Base-by-base conservation (phyloP, 2,888 invertebrate species). In the Tetanocera ferruginea region DNA sequence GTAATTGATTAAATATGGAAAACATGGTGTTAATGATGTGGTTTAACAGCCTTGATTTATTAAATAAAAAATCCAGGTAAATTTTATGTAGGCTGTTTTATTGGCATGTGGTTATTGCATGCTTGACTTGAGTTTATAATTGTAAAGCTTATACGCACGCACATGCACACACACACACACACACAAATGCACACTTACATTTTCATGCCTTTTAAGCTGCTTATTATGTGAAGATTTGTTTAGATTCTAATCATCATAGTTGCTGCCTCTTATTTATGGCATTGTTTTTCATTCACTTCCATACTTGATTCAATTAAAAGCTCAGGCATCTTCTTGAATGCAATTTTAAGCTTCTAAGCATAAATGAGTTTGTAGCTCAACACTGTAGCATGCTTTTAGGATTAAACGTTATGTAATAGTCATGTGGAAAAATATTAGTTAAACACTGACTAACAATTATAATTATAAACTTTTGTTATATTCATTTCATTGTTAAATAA, bases 11-110 rank as follows among this genome's bases (percentile, higher is more conserved):
- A 75, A 66, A 34, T 43, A 43, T 66, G 28, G 52, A 64, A 66
- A 64, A 75, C 19, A 75, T 28, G 66, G 75, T 64, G 75, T 75
- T 75, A 75, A 75, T 75, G 75, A 75, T 75, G 75, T 66, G 75
- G 75, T 75, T 66, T 2, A 60, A 25, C 34, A 73, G 72, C 25
- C 17, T 28, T 28, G 60, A 14, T 23, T 4, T 6, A 19, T 55
- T 1, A 55, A 19, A 19, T 19, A 19, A 55, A 55, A 60, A 60
- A 60, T 17, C 2, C 14, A 43, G 6, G 43, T 11, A 14, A 43
- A 43, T 43, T 43, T 43, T 43, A 2, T 43, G 43, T 6, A 14
- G 14, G 14, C 3, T 43, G 37, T 37, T 37, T 37, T 37, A 8
- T n/a, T n/a, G n/a, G n/a, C n/a, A n/a, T 37, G 43, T 43, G 43